These are phyloP conservation scores for Trachops cirrhosus DNA, from an alignment of 2,797 vertebrate genomes.

Conservation along the genomic window DNA sequence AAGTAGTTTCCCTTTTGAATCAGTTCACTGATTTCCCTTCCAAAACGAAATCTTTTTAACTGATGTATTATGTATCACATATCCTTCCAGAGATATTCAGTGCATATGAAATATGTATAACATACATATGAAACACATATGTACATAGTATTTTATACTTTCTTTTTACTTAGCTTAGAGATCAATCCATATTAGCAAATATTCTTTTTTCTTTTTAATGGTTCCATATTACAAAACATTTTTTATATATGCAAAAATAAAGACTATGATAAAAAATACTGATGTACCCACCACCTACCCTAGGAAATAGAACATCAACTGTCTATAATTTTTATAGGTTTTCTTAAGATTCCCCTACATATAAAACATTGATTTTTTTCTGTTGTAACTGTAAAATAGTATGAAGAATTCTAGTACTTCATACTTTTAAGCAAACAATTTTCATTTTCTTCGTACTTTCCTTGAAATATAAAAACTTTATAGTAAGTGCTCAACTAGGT, in stretches of 20 bases:
- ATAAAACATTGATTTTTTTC: not conserved
- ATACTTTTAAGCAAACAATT: not conserved
- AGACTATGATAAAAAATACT: not conserved
- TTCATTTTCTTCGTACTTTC: slow-evolving; percentile 10
- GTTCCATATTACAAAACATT: not conserved
- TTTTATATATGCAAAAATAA: not conserved
- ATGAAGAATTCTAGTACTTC: slow-evolving; percentile 25
- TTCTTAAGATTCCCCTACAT: not conserved
- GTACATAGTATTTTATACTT: not conserved
- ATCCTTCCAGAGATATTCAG: not conserved
- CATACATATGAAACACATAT: not conserved
- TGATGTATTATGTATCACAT: not conserved
- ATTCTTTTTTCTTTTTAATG: not conserved
- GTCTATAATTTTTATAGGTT: slow-evolving; percentile 27
- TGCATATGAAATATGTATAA: not conserved
- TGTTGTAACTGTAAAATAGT: slow-evolving; percentile 17
- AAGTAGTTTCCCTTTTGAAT: not conserved
- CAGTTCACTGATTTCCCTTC: slow-evolving; percentile 12
- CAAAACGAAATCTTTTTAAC: not conserved
- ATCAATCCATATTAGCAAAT: not conserved
- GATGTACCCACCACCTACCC: not conserved
- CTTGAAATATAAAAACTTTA: slow-evolving; percentile 20
- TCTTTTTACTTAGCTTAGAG: not conserved
- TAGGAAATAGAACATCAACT: not conserved
- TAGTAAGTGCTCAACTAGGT: not conserved